Evolutionary conservation across 1,140 invertebrate genomes (phyloP).

Genomic region (Onthophagus taurus): DNA sequence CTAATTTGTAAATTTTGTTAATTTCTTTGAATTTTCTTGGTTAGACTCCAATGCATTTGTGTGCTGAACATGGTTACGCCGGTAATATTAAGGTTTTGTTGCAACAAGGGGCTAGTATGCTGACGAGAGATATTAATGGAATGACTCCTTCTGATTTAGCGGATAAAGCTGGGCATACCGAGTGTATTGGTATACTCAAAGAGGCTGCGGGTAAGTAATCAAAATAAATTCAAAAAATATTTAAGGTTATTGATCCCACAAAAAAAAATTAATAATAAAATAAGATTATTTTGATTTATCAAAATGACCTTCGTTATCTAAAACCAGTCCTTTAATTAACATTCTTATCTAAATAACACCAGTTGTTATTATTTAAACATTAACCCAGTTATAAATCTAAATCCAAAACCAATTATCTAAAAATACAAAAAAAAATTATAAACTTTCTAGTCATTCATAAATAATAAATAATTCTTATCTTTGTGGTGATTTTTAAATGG

Average conservation of each 20-base stretch:
- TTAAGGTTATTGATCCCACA: background rate
- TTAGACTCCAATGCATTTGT: slow-evolving; percentile 71
- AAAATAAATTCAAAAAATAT: no score
- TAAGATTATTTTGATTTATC: background rate
- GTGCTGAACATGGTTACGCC: slow-evolving; percentile 67
- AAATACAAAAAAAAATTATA: no score
- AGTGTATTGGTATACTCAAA: slow-evolving; percentile 57
- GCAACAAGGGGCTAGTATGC: slow-evolving; percentile 56
- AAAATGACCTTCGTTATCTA: no score
- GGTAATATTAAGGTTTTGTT: slow-evolving; percentile 61
- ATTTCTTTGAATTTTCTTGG: slow-evolving; percentile 15
- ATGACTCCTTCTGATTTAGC: slow-evolving; percentile 66
- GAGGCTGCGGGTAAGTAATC: slow-evolving; percentile 55
- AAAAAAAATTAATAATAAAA: no score
- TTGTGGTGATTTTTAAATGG: no score
- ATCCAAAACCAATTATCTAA: no score
- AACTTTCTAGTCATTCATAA: no score
- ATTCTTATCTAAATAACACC: no score
- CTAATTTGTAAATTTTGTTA: slow-evolving; percentile 10
- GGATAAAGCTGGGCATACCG: slow-evolving; percentile 57
- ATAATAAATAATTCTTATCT: no score
- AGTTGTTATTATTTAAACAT: no score
- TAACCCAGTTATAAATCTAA: no score
- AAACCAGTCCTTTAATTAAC: no score
- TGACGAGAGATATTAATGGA: slow-evolving; percentile 53